Evolutionary conservation across 2,888 invertebrate genomes (phyloP).

Genomic region (Cantharis flavilabris): DNA sequence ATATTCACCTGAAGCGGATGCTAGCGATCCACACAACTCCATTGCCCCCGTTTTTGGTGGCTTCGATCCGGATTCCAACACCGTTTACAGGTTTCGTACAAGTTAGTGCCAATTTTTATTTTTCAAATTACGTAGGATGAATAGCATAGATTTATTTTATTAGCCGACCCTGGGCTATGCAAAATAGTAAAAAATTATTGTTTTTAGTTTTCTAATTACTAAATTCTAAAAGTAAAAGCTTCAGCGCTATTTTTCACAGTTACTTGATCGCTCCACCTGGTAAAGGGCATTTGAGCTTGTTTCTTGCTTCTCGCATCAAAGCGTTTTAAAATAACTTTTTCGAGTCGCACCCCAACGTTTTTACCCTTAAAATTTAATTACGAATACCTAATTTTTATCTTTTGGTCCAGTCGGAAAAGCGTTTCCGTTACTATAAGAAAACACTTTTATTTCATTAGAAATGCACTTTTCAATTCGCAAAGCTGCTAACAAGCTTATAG

Average conservation of each 20-base stretch:
- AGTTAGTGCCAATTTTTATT: constrained; percentile 18
- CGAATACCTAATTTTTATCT: not conserved
- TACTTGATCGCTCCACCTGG: no score
- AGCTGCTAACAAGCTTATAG: not conserved
- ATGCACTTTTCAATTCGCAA: not conserved
- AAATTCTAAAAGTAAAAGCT: no score
- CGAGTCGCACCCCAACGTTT: not conserved
- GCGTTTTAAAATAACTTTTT: not conserved
- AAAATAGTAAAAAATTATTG: no score
- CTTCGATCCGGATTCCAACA: constrained; percentile 33
- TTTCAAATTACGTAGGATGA: no score
- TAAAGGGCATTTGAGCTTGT: not conserved
- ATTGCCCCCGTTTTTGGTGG: constrained; percentile 44
- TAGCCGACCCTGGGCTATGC: no score
- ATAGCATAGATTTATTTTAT: no score
- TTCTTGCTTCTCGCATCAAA: not conserved
- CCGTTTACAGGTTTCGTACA: constrained; percentile 11
- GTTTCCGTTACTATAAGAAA: not conserved
- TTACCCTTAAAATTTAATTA: not conserved
- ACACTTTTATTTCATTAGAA: not conserved
- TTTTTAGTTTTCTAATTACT: no score
- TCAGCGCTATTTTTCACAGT: no score
- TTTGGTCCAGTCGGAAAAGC: not conserved
- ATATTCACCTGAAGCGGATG: constrained; percentile 56
- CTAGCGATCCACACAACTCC: constrained; percentile 52